phyloP scores from a whole-genome alignment of 2,888 invertebrate genomes.

The Lampropteryx suffumata region DNA sequence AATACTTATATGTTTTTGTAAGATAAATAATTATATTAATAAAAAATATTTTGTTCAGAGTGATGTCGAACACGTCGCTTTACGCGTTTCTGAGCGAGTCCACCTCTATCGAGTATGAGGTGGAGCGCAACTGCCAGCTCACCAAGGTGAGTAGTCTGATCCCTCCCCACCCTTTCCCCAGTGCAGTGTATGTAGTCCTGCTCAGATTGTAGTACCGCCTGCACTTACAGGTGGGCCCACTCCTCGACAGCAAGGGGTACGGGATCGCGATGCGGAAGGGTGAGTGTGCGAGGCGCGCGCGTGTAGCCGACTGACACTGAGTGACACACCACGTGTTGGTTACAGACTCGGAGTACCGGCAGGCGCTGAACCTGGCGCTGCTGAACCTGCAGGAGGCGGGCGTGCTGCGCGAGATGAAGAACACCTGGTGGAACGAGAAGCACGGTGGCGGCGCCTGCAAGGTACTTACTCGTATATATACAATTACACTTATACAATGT shows the following conservation, averaged over 20 bases:
- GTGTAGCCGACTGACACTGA: no score
- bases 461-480: constrained; percentile 72
- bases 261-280: constrained; percentile 93
- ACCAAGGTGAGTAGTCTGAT: constrained; percentile 82
- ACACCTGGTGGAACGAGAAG: constrained; percentile 95
- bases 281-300: constrained; percentile 61
- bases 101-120: constrained; percentile 90
- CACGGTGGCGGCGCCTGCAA: constrained; percentile 88
- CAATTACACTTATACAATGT: no score
- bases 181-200: no score
- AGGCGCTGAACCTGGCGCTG: constrained; percentile 90
- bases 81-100: constrained; percentile 97
- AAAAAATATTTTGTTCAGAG: constrained; percentile 36
- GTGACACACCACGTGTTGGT: neutral
- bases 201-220: neutral
- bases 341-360: constrained; percentile 87
- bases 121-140: constrained; percentile 81
- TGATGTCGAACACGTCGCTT: constrained; percentile 46
- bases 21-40: no score
- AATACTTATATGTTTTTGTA: no score
- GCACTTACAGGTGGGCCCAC: constrained; percentile 83
- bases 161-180: no score
- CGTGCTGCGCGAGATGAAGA: constrained; percentile 88
- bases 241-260: constrained; percentile 92
- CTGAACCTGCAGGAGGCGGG: constrained; percentile 94